Conservation (phyloP, 1,140 invertebrate species). For the Dreissena polymorpha region DNA sequence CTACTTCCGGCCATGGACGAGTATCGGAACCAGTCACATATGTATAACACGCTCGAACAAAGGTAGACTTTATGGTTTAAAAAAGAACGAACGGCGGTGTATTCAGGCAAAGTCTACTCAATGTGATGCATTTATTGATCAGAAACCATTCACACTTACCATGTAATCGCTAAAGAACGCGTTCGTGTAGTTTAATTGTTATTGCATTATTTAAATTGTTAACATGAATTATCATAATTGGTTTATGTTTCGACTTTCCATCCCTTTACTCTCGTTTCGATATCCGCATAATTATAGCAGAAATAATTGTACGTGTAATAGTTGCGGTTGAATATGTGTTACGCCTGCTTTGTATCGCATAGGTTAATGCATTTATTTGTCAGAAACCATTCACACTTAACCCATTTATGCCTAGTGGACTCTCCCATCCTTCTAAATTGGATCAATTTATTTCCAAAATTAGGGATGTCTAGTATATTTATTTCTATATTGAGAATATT, state of each 20-base stretch:
- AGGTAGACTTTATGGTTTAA: not conserved
- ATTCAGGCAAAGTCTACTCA: not conserved
- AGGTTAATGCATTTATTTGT: too few species aligned
- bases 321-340: not conserved
- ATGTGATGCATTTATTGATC: not conserved
- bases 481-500: too few species aligned
- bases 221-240: too few species aligned
- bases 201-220: not conserved
- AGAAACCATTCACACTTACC: not conserved
- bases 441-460: too few species aligned
- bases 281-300: not conserved
- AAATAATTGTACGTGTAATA: not conserved
- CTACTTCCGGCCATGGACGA: not conserved
- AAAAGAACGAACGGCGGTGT: not conserved
- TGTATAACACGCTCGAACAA: slow-evolving; percentile 27
- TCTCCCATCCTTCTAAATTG: too few species aligned
- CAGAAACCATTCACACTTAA: too few species aligned
- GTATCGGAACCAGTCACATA: slow-evolving; percentile 16
- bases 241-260: too few species aligned
- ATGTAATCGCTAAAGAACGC: not conserved
- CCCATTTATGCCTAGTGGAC: too few species aligned
- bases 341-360: not conserved
- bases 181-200: not conserved
- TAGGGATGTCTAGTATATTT: too few species aligned
- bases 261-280: too few species aligned